Conservation (phyloP, 2,797 vertebrate species). For the Clamator glandarius region DNA sequence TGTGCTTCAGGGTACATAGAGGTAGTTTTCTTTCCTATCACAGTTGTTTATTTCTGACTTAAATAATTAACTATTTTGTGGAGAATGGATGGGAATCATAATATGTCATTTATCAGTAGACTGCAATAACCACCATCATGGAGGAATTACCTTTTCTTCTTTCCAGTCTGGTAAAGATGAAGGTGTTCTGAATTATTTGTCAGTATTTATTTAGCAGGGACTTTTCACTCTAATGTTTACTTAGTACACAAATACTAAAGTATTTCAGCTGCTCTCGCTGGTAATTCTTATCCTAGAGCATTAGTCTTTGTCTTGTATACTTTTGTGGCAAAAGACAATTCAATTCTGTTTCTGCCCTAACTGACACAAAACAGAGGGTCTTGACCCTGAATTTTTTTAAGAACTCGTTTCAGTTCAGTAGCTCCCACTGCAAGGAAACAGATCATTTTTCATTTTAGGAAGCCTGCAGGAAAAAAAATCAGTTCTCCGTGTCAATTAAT, state of each 20-base stretch:
- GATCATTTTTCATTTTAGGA: background rate
- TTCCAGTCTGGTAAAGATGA: background rate
- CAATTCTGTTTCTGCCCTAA: background rate
- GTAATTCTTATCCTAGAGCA: background rate
- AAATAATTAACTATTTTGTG: background rate
- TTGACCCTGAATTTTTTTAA: background rate
- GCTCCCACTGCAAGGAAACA: background rate
- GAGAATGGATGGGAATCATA: background rate
- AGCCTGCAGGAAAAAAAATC: background rate
- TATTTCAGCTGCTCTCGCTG: background rate
- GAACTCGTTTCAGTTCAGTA: background rate
- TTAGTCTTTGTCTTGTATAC: background rate
- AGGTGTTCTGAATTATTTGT: background rate
- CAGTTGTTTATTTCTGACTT: background rate
- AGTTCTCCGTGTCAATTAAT: background rate
- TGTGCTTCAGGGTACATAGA: background rate
- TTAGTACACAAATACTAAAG: background rate
- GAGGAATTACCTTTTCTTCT: background rate
- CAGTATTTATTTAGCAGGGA: background rate
- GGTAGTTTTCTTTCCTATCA: background rate
- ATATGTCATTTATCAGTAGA: background rate
- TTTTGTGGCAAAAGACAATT: background rate
- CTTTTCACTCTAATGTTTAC: background rate
- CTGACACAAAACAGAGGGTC: background rate
- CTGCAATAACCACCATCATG: background rate